Evolutionary conservation across 2,888 invertebrate genomes (phyloP).

Genomic region (Bibio marci): DNA sequence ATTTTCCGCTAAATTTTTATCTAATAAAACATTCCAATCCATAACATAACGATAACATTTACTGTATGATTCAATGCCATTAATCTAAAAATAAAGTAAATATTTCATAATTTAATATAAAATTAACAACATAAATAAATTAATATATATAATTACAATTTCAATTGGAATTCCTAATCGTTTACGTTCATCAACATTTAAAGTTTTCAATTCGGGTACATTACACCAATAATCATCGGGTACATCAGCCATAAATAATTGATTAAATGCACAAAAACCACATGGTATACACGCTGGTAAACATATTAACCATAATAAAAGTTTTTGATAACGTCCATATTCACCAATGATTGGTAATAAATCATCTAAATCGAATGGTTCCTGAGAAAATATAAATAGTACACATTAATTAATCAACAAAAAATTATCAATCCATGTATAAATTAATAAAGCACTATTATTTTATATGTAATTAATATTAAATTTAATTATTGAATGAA

Average conservation of each 20-base stretch:
- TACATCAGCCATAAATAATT: constrained; percentile 81
- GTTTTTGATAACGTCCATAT: constrained; percentile 76
- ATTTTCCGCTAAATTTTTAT: constrained; percentile 12
- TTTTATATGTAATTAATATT: too few relatives aligned
- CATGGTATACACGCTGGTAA: constrained; percentile 79
- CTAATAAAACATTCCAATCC: constrained; percentile 45
- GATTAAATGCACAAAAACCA: constrained; percentile 84
- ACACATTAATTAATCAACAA: too few relatives aligned
- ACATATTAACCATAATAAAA: constrained; percentile 70
- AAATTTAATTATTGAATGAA: too few relatives aligned
- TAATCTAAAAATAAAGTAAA: constrained; percentile 13
- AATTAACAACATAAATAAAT: constrained; percentile 1
- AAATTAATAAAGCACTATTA: too few relatives aligned
- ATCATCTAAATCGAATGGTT: constrained; percentile 61
- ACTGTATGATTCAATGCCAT: constrained; percentile 36
- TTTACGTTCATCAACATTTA: constrained; percentile 40
- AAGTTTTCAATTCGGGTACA: constrained; percentile 43
- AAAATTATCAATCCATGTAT: too few relatives aligned
- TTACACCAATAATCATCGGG: constrained; percentile 76
- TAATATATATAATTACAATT: neutral
- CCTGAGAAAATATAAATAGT: constrained; percentile 14
- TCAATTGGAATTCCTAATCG: constrained; percentile 44
- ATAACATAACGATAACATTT: constrained; percentile 56
- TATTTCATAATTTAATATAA: neutral
- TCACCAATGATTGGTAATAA: constrained; percentile 72